phyloP scores from a whole-genome alignment of 2,797 vertebrate genomes.

The Synanceia verrucosa region DNA sequence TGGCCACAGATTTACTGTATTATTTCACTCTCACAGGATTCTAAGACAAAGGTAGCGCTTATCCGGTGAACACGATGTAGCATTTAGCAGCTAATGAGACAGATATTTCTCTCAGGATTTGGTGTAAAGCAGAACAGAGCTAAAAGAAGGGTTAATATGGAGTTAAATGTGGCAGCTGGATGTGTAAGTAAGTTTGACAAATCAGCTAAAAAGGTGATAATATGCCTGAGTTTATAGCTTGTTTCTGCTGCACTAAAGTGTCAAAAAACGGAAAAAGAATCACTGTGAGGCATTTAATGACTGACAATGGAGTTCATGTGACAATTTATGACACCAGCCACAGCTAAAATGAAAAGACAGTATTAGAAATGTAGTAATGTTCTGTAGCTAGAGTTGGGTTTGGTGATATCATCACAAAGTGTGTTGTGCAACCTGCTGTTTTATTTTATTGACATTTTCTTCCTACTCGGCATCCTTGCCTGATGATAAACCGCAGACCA shows the following conservation, averaged over 20 bases:
- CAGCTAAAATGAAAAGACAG: neutral
- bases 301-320: neutral
- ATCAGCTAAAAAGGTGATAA: neutral
- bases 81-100: neutral
- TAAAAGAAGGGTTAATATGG: neutral
- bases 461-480: neutral
- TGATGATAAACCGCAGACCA: conserved; percentile 49
- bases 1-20: no score
- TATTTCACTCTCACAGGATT: no score
- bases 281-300: neutral
- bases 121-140: conserved; percentile 4
- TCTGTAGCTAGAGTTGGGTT: neutral
- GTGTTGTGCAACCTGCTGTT: conserved; percentile 8
- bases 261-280: neutral
- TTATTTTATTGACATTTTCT: conserved; percentile 9
- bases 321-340: neutral
- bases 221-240: neutral
- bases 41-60: neutral
- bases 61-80: neutral
- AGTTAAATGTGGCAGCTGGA: no score
- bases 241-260: neutral
- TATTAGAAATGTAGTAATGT: neutral
- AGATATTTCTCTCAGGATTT: neutral
- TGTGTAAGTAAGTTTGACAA: neutral
- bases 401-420: neutral